These are phyloP conservation scores for Leucopsar rothschildi DNA, from an alignment of 2,113 vertebrate genomes.

Conservation along the genomic window DNA sequence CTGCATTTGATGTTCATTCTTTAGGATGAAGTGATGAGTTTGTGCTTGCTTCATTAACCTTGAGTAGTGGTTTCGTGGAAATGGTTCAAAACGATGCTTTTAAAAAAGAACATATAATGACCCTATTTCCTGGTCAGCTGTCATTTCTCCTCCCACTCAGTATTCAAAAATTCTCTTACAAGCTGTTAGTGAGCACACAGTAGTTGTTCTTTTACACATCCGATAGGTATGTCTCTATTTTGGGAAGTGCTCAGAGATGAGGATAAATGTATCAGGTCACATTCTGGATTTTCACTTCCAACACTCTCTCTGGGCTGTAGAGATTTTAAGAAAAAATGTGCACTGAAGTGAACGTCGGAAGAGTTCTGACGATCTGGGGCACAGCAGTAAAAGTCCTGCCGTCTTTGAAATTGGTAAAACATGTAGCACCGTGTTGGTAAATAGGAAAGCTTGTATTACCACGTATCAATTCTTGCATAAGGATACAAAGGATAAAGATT, in stretches of 20 bases:
- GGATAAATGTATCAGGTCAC: slow-evolving; percentile 39
- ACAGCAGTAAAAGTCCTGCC: not conserved
- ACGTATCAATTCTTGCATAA: not conserved
- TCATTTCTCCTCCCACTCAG: slow-evolving; percentile 36
- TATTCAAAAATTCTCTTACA: slow-evolving; percentile 41
- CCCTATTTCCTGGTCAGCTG: slow-evolving; percentile 37
- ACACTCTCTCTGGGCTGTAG: not conserved
- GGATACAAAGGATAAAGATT: slow-evolving; percentile 28
- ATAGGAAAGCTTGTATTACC: not conserved
- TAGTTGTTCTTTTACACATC: slow-evolving; percentile 45
- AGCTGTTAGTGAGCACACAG: slow-evolving; percentile 26
- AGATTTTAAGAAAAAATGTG: not conserved
- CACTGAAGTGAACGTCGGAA: not conserved
- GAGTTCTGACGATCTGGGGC: not conserved
- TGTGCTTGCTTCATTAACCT: slow-evolving; percentile 12
- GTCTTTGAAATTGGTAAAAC: not conserved
- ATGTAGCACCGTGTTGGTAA: not conserved
- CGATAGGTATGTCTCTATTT: slow-evolving; percentile 46
- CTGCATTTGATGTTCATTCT: not conserved
- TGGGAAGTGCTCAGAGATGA: slow-evolving; percentile 22
- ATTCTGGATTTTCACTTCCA: slow-evolving; percentile 26
- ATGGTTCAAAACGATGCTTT: not conserved
- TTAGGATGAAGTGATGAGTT: not conserved
- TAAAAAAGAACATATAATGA: not conserved
- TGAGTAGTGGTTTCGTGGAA: not conserved